These are phyloP conservation scores for Plebejus argus DNA, from an alignment of 2,888 invertebrate species.

Conservation along the genomic window DNA sequence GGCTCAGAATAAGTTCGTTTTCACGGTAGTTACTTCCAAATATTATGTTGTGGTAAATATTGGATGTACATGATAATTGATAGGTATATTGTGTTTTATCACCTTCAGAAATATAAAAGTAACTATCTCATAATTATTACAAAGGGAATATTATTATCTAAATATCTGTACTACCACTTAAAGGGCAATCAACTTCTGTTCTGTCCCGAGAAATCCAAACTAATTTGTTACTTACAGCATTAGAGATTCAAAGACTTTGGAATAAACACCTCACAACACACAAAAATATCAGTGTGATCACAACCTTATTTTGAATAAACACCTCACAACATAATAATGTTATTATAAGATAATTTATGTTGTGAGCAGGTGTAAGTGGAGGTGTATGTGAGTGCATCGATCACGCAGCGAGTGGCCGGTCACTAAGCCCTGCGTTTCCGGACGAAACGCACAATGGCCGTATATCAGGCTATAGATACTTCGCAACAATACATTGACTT, in stretches of 20 bases:
- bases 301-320: constrained; percentile 15
- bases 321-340: constrained; percentile 69
- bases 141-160: no score
- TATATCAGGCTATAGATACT: constrained; percentile 18
- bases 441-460: constrained; percentile 15
- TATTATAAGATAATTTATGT: constrained; percentile 81
- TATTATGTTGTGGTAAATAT: not conserved
- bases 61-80: not conserved
- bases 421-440: constrained; percentile 13
- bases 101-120: no score
- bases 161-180: no score
- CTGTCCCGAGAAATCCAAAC: no score
- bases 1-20: not conserved
- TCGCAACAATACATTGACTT: not conserved
- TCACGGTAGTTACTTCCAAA: not conserved
- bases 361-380: constrained; percentile 71
- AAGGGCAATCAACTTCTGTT: no score
- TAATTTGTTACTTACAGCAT: no score
- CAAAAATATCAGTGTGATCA: not conserved
- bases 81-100: no score
- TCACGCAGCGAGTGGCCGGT: constrained; percentile 21
- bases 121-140: no score
- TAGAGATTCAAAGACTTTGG: not conserved
- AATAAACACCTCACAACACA: constrained; percentile 48
- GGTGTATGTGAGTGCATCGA: not conserved